A percentile compares a stretch with the other conserved stretches of the same genome.
Evolutionary conservation across 2,113 vertebrate genomes (phyloP).

Genomic region (Butorides virescens): DNA sequence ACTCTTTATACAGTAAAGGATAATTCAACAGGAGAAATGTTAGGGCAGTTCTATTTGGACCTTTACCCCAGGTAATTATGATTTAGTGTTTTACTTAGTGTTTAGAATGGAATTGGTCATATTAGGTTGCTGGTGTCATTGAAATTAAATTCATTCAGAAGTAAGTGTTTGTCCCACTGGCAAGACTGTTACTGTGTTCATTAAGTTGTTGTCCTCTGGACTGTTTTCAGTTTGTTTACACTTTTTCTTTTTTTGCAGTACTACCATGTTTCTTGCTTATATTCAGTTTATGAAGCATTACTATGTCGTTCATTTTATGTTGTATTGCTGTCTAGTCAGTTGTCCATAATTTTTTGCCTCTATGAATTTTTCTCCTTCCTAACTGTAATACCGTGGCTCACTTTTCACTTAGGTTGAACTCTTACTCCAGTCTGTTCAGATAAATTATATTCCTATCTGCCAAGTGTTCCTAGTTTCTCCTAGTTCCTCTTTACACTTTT

Average conservation of each 20-base stretch:
- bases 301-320: background rate
- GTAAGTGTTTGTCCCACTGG: background rate
- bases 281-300: background rate
- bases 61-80: slow-evolving; percentile 87
- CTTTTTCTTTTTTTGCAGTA: background rate
- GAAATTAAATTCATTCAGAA: background rate
- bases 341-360: background rate
- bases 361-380: background rate
- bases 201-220: background rate
- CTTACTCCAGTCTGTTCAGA: background rate
- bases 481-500: background rate
- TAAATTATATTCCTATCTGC: background rate
- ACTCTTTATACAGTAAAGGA: slow-evolving; percentile 85
- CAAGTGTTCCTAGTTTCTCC: background rate
- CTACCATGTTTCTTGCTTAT: background rate
- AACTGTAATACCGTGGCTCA: background rate
- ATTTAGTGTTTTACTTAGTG: background rate
- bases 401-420: background rate
- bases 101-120: background rate
- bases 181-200: background rate
- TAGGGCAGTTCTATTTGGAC: slow-evolving; percentile 95
- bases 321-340: background rate
- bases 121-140: background rate
- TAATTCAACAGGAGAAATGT: slow-evolving; percentile 77
- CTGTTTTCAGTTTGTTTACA: background rate